phyloP scores from a whole-genome alignment of 2,113 vertebrate genomes.

The Antechinus stuartii region DNA sequence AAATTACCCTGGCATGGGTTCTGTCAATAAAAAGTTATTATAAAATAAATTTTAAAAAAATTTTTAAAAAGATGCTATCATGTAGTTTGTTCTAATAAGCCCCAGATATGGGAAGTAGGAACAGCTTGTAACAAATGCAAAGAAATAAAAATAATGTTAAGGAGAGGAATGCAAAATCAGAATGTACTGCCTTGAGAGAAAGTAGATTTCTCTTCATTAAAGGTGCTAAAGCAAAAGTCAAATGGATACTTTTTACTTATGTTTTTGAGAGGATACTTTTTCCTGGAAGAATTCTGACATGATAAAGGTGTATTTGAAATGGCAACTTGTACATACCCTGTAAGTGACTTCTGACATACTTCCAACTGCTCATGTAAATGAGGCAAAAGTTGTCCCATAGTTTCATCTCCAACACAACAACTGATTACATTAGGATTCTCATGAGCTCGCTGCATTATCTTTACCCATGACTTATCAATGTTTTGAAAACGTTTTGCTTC shows the following conservation, averaged over 20 bases:
- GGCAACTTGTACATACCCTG: slow-evolving; percentile 77
- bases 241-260: background rate
- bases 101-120: background rate
- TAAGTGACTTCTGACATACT: slow-evolving; percentile 88
- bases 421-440: slow-evolving; percentile 85
- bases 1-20: no score
- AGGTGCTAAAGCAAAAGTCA: background rate
- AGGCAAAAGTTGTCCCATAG: slow-evolving; percentile 86
- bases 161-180: background rate
- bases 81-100: background rate
- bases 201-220: background rate
- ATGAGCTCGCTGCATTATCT: slow-evolving; percentile 87
- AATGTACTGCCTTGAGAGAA: background rate
- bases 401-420: slow-evolving; percentile 87
- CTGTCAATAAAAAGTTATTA: no score
- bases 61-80: background rate
- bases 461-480: slow-evolving; percentile 88
- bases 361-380: slow-evolving; percentile 87
- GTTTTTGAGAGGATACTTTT: background rate
- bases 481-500: slow-evolving; percentile 89
- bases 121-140: background rate
- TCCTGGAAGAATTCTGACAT: background rate
- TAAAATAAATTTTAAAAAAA: no score
- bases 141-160: background rate
- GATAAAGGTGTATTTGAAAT: background rate